Evolutionary conservation across 2,797 vertebrate species (phyloP), one percentile per base, ranked within the genome.

Genomic region (Borostomias antarcticus): DNA sequence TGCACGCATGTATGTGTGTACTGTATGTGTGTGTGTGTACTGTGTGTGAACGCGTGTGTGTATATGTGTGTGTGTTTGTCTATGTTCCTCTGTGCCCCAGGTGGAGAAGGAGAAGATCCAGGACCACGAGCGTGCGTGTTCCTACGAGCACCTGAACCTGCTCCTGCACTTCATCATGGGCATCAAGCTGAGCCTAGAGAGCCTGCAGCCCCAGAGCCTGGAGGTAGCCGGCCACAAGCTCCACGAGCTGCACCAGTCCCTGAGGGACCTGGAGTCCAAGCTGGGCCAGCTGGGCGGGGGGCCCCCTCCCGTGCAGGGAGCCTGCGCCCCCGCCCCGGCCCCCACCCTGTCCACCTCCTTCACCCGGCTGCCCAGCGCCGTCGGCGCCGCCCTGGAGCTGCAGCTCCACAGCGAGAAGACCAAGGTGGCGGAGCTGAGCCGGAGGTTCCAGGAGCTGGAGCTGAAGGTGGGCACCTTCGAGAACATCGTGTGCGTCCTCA

Each of bases 401-500:
- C 90, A 92, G 74, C 81, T 92, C 0, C 91, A 91, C 72, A 89
- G 87, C 0, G 93, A 92, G 72, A 93, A 93, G 83, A 82, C 88
- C 63, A 92, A 88, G 70, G 86, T 93, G 2, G 74, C 83, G 0
- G 95, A 95, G 76, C 90, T 98, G 53, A 81, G 90, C 70, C 92
- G 87, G 4, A 89, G 93, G 26, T 95, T 94, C 54, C 93, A 95
- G 69, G 90, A 91, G 26, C 89, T 98, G 30, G 96, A 98, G 84
- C 90, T 93, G 73, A 98, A 97, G 84, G 93, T 94, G 0, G 85
- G 87, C 79, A 97, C 96, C 1, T 96, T 99, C 0, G 96, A 99
- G 89, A 98, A 98, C 89, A 98, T 98, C 0, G 95, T 98, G 15
- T 98, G 97, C 0, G 96, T 98, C 70, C 94, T 98, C 35, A 98